phyloP scores from a whole-genome alignment of 2,888 invertebrate species.

The Torymus tubicola region DNA sequence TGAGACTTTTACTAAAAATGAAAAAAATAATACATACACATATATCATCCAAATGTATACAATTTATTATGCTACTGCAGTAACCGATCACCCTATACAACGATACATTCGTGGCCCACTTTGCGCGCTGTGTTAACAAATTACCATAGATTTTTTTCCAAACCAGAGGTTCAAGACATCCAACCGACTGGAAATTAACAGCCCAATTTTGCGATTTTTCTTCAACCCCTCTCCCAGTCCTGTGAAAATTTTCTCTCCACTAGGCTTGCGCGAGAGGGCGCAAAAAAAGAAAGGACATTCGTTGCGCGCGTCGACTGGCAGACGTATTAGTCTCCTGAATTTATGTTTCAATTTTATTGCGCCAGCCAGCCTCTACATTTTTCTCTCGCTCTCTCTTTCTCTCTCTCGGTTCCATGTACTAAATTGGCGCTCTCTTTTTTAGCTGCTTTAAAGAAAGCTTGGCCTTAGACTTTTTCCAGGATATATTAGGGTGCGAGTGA shows the following conservation, averaged over 20 bases:
- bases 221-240: not conserved
- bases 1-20: too few species aligned
- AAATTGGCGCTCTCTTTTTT: not conserved
- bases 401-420: not conserved
- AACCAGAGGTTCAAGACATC: not conserved
- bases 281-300: slow-evolving; percentile 26
- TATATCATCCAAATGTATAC: not conserved
- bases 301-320: slow-evolving; percentile 34
- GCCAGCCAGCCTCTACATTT: slow-evolving; percentile 28
- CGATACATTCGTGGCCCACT: not conserved
- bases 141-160: not conserved
- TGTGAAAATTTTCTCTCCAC: slow-evolving; percentile 1
- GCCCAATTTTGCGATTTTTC: slow-evolving; percentile 34
- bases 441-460: not conserved
- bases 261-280: not conserved
- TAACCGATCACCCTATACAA: not conserved
- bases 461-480: not conserved
- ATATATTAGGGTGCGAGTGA: too few species aligned
- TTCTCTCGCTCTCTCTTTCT: slow-evolving; percentile 32
- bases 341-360: slow-evolving; percentile 55
- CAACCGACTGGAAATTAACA: slow-evolving; percentile 9
- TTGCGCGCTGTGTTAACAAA: not conserved
- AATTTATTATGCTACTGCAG: too few species aligned
- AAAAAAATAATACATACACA: not conserved
- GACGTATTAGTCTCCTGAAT: slow-evolving; percentile 50